phyloP scores from a whole-genome alignment of 2,113 vertebrate genomes.

The Aramus guarauna region DNA sequence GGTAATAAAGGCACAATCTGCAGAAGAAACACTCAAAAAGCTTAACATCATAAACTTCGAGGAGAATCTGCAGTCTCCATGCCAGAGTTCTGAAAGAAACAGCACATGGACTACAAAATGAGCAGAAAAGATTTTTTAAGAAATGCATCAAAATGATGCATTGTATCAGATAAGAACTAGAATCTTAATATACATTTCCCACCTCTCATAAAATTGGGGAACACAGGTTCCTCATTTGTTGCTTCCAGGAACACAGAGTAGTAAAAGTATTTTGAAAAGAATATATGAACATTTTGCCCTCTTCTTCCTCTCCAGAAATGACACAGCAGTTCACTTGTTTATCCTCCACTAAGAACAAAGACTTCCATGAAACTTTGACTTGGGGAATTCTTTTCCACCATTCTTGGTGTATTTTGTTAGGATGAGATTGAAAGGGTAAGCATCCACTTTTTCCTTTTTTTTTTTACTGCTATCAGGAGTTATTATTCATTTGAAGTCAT shows the following conservation, averaged over 20 bases:
- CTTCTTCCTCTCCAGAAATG: neutral
- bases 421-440: neutral
- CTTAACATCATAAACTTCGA: neutral
- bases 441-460: neutral
- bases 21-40: neutral
- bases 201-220: neutral
- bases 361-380: neutral
- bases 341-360: neutral
- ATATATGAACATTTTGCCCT: neutral
- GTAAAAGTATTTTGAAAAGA: neutral
- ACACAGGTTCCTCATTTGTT: neutral
- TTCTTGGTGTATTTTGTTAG: neutral
- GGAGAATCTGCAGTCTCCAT: neutral
- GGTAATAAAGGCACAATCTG: neutral
- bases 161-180: neutral
- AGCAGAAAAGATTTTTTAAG: neutral
- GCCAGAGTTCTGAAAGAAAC: neutral
- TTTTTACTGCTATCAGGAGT: neutral
- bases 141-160: neutral
- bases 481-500: neutral
- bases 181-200: neutral
- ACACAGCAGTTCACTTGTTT: neutral
- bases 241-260: rapidly evolving
- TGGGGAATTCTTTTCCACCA: neutral
- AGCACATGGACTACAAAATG: neutral